phyloP scores from a whole-genome alignment of 2,113 vertebrate species.

The Stegostoma tigrinum region DNA sequence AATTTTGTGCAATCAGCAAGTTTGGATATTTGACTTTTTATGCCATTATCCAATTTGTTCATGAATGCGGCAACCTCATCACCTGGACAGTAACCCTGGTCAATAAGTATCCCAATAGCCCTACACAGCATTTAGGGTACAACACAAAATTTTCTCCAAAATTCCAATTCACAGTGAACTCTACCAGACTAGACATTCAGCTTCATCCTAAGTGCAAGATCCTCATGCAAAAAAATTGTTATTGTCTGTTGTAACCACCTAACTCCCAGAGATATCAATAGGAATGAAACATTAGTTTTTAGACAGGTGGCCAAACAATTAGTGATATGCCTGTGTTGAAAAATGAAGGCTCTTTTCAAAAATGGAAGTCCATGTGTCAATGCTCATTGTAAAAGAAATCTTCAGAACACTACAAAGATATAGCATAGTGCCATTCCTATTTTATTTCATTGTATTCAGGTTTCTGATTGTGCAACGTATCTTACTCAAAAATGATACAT shows the following conservation, averaged over 20 bases:
- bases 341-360: background rate
- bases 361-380: background rate
- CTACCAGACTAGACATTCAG: too few species aligned
- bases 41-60: too few species aligned
- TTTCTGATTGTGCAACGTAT: too few species aligned
- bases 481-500: background rate
- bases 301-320: background rate
- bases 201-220: background rate
- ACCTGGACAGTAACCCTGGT: background rate
- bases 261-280: background rate
- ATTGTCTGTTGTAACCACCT: background rate
- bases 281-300: background rate
- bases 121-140: background rate
- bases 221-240: background rate
- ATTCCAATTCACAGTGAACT: background rate
- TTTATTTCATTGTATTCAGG: too few species aligned
- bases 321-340: background rate
- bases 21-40: too few species aligned
- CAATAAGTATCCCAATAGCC: background rate
- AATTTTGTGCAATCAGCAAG: too few species aligned
- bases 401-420: background rate
- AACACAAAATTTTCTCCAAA: background rate
- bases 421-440: background rate
- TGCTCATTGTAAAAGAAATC: background rate
- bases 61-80: background rate